Conservation (phyloP, 2,888 invertebrate genomes). For the Anoplius nigerrimus region DNA sequence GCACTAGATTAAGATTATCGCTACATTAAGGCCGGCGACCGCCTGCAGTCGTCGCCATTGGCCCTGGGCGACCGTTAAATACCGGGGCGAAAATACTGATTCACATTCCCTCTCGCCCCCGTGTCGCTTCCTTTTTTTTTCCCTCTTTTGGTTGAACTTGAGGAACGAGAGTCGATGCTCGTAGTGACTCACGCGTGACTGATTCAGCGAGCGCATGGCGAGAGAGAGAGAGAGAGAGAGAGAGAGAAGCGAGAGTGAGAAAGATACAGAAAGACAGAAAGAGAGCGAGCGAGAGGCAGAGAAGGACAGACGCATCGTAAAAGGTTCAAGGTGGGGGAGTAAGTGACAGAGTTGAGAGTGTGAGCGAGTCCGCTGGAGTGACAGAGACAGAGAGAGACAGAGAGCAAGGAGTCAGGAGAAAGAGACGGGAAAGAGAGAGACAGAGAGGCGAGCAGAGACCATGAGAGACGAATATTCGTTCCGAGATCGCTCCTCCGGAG, state of each 20-base stretch:
- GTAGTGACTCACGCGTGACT: conserved; percentile 63
- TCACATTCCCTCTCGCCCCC: not conserved
- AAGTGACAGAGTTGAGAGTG: not conserved
- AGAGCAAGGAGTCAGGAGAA: not conserved
- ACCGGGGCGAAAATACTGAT: not conserved
- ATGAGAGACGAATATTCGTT: conserved; percentile 7
- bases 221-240: conserved; percentile 10
- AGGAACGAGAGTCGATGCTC: conserved; percentile 42
- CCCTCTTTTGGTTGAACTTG: conserved; percentile 21
- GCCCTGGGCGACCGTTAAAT: too few species aligned
- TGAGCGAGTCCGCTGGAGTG: not conserved
- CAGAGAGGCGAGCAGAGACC: conserved; percentile 2
- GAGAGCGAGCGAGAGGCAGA: not conserved
- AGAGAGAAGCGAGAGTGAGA: not conserved
- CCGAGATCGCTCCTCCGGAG: not conserved
- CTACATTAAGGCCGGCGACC: too few species aligned
- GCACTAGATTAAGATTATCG: too few species aligned
- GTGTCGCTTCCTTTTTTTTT: not conserved
- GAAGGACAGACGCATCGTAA: not conserved
- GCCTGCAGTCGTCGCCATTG: too few species aligned
- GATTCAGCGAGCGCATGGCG: conserved; percentile 53
- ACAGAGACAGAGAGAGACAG: not conserved
- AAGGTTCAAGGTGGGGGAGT: too few species aligned
- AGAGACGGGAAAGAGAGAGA: conserved; percentile 14
- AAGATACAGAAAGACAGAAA: not conserved